Conservation (phyloP, 2,113 vertebrate genomes). For the human (Homo sapiens) region DNA sequence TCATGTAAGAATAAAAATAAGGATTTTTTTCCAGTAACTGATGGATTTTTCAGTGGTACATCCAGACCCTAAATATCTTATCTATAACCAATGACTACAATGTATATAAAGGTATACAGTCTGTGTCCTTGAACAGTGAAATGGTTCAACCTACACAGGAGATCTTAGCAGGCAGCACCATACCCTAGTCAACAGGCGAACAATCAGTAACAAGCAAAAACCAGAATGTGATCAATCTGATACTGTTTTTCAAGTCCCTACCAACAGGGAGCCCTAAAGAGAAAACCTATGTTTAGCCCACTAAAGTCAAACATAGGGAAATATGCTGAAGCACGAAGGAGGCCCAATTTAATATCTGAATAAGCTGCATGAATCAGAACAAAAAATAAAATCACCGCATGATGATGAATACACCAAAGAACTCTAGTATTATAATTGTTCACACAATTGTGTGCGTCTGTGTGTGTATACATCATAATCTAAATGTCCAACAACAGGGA, state of each 20-base stretch:
- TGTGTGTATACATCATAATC: neutral
- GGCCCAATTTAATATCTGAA: neutral
- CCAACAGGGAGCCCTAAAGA: neutral
- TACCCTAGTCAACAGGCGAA: neutral
- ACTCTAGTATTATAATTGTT: neutral
- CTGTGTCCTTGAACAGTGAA: neutral
- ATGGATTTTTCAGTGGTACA: neutral
- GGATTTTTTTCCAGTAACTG: neutral
- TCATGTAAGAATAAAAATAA: neutral
- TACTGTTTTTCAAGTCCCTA: neutral
- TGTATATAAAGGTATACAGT: neutral
- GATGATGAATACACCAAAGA: neutral
- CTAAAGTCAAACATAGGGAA: constrained; percentile 3
- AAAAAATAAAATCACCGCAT: neutral
- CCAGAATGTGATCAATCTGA: neutral
- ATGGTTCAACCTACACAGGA: neutral
- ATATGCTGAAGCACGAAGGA: neutral
- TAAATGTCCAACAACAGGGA: neutral
- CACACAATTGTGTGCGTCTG: neutral
- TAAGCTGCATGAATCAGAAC: neutral
- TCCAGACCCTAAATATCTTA: neutral
- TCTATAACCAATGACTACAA: neutral
- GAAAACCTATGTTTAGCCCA: neutral
- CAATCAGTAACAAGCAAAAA: neutral
- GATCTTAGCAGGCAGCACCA: neutral